Conservation (phyloP, 1,140 invertebrate genomes). For the Drusus annulatus region DNA sequence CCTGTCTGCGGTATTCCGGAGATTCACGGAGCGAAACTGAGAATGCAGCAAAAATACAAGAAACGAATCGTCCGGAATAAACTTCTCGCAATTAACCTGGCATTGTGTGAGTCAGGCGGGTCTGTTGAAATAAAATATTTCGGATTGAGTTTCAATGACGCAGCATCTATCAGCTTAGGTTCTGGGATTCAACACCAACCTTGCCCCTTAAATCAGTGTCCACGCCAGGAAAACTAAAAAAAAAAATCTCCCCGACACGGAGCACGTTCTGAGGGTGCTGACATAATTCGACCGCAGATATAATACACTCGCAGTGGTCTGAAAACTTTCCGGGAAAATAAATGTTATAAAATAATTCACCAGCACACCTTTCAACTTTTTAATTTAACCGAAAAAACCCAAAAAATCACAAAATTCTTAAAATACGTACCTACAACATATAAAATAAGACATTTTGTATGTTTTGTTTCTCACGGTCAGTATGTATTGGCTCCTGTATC, state of each 20-base stretch:
- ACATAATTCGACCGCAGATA: background rate
- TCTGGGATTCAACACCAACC: background rate
- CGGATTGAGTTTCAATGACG: constrained; percentile 26
- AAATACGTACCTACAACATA: too few species aligned
- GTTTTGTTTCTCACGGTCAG: too few species aligned
- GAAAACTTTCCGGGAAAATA: too few species aligned
- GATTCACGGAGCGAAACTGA: constrained; percentile 14
- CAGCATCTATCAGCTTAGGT: background rate
- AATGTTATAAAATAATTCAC: too few species aligned
- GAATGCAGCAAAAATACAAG: constrained; percentile 33
- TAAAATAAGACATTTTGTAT: too few species aligned
- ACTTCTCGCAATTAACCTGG: constrained; percentile 42
- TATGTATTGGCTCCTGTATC: too few species aligned
- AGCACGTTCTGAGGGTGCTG: background rate
- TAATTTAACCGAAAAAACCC: too few species aligned
- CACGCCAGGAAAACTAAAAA: background rate
- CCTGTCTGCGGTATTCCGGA: background rate
- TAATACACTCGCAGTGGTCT: too few species aligned
- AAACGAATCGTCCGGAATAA: constrained; percentile 29
- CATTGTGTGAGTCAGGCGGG: constrained; percentile 42
- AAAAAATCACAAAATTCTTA: too few species aligned
- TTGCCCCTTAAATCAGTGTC: background rate
- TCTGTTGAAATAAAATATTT: constrained; percentile 30
- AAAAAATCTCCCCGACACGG: background rate
- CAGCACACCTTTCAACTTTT: too few species aligned